phyloP scores from a whole-genome alignment of 2,888 invertebrate species.

The Eristalis intricaria region DNA sequence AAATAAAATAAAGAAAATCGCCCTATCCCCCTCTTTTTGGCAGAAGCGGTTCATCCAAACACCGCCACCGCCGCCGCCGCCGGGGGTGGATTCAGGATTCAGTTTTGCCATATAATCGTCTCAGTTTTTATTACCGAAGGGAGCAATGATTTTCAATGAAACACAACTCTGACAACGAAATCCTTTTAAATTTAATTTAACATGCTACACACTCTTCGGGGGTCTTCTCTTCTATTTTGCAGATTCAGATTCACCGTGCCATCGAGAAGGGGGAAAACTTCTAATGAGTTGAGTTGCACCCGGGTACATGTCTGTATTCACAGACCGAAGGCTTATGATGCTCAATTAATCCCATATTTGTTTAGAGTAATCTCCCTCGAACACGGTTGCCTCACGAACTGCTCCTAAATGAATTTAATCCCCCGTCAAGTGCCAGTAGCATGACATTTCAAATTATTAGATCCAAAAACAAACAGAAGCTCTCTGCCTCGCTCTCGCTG shows the following conservation, averaged over 20 bases:
- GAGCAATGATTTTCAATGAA: slow-evolving; percentile 73
- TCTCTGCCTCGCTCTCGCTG: background rate
- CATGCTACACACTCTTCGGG: slow-evolving; percentile 64
- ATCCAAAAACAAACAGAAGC: slow-evolving; percentile 57
- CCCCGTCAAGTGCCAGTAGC: slow-evolving; percentile 50
- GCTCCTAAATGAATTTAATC: slow-evolving; percentile 55
- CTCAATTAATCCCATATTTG: slow-evolving; percentile 71
- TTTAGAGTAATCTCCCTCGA: slow-evolving; percentile 67
- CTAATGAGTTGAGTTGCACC: slow-evolving; percentile 58
- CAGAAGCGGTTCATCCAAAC: slow-evolving; percentile 40
- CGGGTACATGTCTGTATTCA: background rate
- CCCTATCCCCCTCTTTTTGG: slow-evolving; percentile 11
- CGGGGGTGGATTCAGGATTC: slow-evolving; percentile 40
- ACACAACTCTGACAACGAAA: slow-evolving; percentile 72
- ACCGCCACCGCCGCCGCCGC: background rate
- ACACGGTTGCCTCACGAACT: slow-evolving; percentile 65
- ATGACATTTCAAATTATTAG: slow-evolving; percentile 64
- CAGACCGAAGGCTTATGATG: slow-evolving; percentile 66
- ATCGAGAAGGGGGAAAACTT: slow-evolving; percentile 20
- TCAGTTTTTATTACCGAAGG: slow-evolving; percentile 72
- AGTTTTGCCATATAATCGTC: slow-evolving; percentile 68
- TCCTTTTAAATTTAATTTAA: slow-evolving; percentile 73
- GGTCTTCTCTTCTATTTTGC: background rate
- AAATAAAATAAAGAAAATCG: slow-evolving; percentile 48
- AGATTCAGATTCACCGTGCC: background rate